Evolutionary conservation across 37 sponge, comb jelly and placozoan genomes (phyloP), one percentile per base, ranked within the genome.

Genomic region (Mnemiopsis leidyi): DNA sequence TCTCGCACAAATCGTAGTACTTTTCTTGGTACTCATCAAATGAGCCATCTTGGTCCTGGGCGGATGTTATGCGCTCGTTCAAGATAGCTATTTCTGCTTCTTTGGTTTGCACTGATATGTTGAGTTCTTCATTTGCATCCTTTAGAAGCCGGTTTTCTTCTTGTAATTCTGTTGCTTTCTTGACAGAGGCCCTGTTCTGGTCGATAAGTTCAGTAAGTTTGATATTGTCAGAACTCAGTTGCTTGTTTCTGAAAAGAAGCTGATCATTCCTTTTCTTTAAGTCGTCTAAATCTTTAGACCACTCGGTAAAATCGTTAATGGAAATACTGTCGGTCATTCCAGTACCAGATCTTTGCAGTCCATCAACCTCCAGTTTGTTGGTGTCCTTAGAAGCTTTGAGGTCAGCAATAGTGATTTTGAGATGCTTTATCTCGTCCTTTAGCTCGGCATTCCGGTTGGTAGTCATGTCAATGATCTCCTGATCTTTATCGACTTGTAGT

Each of bases 271-370:
- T 30, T 37, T 82, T 82, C 38, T 82, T 82, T 7, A 82, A 34
- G 38, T 82, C 82, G 32, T 82, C 82, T 30, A 82, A 30, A 82
- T 82, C 38, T 34, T 82, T 82, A 23, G 82, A 82, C 82, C 82
- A 82, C 36, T 82, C 82, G 38, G 35, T 82, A 37, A 82, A 82
- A 23, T 82, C 82, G 38, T 82, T 82, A 7, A 82, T 82, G 7
- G 82, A 82, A 1, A 82, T 82, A 34, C 38, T 82, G 9, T 82
- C 82, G 32, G 5, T 35, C 23, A 82, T 30, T 33, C 31, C 82
- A 71, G 30, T 71, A 13, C 61, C 61, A 23, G 37, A 35, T 30
- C 38, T 13, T 30, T 82, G 82, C 23, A 82, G 23, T 20, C 82
- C 82, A 82, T 82, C 82, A 5, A 82, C 38, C 36, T 82, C 82